These are phyloP conservation scores for Thalpophila matura DNA, from an alignment of 2,888 invertebrate genomes.

Conservation along the genomic window DNA sequence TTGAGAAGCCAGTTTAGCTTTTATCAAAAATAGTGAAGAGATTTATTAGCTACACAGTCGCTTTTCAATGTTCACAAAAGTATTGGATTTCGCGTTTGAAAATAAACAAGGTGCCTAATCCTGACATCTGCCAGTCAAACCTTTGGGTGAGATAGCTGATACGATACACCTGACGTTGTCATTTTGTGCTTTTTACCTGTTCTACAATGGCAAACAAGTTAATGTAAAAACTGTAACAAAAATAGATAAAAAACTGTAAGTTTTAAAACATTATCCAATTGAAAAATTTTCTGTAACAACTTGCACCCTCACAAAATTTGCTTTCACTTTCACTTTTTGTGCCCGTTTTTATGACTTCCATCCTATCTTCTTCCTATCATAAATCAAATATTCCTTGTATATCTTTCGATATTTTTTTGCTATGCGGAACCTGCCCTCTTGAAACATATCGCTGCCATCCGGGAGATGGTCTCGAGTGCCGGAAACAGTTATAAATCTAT, in stretches of 20 bases:
- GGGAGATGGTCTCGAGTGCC: slow-evolving; percentile 75
- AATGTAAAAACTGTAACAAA: not conserved
- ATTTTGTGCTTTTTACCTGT: slow-evolving; percentile 29
- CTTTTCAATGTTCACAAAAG: slow-evolving; percentile 32
- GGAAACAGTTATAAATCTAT: slow-evolving; percentile 79
- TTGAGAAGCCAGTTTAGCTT: slow-evolving; percentile 6
- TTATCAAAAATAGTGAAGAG: slow-evolving; percentile 15
- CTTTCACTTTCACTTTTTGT: slow-evolving; percentile 21
- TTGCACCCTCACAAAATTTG: not conserved
- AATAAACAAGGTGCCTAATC: slow-evolving; percentile 29
- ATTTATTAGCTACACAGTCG: slow-evolving; percentile 21
- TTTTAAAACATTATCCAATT: not conserved
- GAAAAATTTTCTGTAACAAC: not conserved
- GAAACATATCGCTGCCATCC: slow-evolving; percentile 83
- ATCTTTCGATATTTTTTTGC: slow-evolving; percentile 49
- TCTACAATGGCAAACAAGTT: not conserved
- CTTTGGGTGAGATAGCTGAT: slow-evolving; percentile 23
- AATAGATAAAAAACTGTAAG: not conserved
- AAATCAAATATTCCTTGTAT: slow-evolving; percentile 52
- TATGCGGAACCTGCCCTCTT: slow-evolving; percentile 65
- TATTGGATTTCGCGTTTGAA: slow-evolving; percentile 49
- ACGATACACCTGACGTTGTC: slow-evolving; percentile 28
- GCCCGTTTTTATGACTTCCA: not conserved
- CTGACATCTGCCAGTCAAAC: slow-evolving; percentile 55
- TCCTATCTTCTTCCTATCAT: slow-evolving; percentile 43